Conservation (phyloP, 2,113 vertebrate genomes). For the Patagioenas fasciata region DNA sequence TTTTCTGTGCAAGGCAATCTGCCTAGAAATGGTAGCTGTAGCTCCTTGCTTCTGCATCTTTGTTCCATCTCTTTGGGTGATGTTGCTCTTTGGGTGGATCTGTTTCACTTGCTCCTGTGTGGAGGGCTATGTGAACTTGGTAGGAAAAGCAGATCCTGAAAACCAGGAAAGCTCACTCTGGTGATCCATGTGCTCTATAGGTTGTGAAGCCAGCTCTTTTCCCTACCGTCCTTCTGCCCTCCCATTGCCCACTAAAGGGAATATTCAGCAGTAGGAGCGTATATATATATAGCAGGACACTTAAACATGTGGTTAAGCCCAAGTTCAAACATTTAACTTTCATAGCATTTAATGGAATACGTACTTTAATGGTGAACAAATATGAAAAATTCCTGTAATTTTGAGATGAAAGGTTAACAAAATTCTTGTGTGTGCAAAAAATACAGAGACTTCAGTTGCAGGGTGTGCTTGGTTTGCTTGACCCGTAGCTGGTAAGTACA, state of each 20-base stretch:
- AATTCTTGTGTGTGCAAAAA: not conserved
- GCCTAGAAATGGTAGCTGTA: not conserved
- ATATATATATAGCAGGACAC: not conserved
- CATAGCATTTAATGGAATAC: not conserved
- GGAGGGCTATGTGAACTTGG: not conserved
- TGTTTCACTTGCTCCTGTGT: not conserved
- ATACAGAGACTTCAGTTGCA: not conserved
- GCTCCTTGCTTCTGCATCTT: not conserved
- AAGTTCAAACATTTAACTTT: not conserved
- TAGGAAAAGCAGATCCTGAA: not conserved
- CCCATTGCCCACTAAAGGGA: not conserved
- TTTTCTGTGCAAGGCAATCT: not conserved
- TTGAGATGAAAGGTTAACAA: not conserved
- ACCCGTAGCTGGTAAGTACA: fast-evolving
- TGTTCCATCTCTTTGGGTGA: not conserved
- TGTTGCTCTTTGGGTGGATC: not conserved
- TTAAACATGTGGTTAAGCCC: not conserved
- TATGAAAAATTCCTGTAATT: not conserved
- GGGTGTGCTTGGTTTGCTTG: not conserved
- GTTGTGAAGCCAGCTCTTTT: not conserved
- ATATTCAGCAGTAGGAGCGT: not conserved
- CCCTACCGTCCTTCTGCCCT: not conserved
- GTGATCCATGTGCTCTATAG: not conserved
- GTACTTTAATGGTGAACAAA: not conserved
- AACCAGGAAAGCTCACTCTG: not conserved